Evolutionary conservation across 2,113 vertebrate species (phyloP), one percentile per base, ranked within the genome.

Genomic region (Ailurus styani): DNA sequence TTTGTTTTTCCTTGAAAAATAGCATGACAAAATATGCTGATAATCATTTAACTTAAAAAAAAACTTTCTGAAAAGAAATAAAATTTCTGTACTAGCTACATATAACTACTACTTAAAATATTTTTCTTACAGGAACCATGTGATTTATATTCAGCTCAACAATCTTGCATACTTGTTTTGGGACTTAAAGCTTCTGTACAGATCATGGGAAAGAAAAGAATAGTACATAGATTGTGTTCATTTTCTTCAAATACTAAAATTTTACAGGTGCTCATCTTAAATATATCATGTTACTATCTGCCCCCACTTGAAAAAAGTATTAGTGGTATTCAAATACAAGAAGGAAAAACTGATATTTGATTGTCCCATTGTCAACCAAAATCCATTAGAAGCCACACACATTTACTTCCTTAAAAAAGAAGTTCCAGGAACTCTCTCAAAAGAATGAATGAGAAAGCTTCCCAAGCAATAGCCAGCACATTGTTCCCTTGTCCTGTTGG

Each of bases 381-480:
- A 92, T 88, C 62, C 64, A 95, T 0, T 85, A 52, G 62, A 87
- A 96, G 64, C 14, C 84, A 97, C 25, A 81, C 40, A 75, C 1
- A 84, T 87, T 95, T 62, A 93, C 75, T 95, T 97, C 87, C 70
- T 95, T 95, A 57, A 87, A 45, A 78, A 93, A 81, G 47, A 90
- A 72, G 96, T 98, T 97, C 95, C 94, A 94, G 75, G 96, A 98
- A 97, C 90, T 68, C 66, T 96, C 70, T 90, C 37, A 86, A 87
- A 87, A 92, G 50, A 79, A 91, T 83, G 31, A 96, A 60, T 45
- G 78, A 96, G 27, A 89, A 95, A 84, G 50, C 47, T 90, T 93
- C 84, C 54, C 52, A 45, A 94, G 66, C 21, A 62, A 89, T 14
- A 40, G 25, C 37, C 89, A 86, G 50, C 27, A 55, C 62, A 37